phyloP scores from a whole-genome alignment of 2,888 invertebrate genomes.

The Drosophila melanosoma region DNA sequence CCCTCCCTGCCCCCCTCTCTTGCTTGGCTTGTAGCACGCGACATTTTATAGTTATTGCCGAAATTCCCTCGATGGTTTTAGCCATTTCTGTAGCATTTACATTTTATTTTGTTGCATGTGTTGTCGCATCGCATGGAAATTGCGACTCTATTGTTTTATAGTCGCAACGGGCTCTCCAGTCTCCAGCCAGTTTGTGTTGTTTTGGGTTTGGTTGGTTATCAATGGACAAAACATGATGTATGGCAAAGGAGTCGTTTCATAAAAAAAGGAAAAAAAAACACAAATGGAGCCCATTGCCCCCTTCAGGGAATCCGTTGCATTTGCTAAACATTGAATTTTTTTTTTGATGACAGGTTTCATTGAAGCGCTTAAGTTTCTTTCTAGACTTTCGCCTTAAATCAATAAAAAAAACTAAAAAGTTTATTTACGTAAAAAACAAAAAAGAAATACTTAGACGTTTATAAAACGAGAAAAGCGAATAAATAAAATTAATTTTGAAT shows the following conservation, averaged over 20 bases:
- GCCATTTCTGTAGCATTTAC: slow-evolving; percentile 72
- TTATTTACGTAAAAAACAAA: neutral
- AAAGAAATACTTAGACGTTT: too few species aligned
- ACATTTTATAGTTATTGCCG: slow-evolving; percentile 79
- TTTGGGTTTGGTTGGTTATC: slow-evolving; percentile 29
- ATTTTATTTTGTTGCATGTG: slow-evolving; percentile 71
- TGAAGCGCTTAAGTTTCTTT: neutral
- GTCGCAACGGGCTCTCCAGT: slow-evolving; percentile 52
- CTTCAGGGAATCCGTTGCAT: neutral
- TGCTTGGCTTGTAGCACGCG: slow-evolving; percentile 67
- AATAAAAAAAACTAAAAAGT: neutral
- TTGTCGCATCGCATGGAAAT: slow-evolving; percentile 61
- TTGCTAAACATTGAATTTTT: slow-evolving; percentile 3
- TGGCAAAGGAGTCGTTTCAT: slow-evolving; percentile 17
- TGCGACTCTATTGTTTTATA: slow-evolving; percentile 74
- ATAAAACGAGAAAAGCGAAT: too few species aligned
- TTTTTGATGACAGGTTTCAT: slow-evolving; percentile 5
- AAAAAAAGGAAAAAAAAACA: slow-evolving; percentile 9
- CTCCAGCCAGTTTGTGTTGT: slow-evolving; percentile 9
- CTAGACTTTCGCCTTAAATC: neutral
- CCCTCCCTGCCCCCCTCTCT: neutral
- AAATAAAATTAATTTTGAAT: too few species aligned
- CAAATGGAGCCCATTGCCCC: neutral
- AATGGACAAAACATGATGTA: slow-evolving; percentile 58
- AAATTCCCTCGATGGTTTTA: slow-evolving; percentile 77